Base-by-base conservation (phyloP, 2,888 invertebrate genomes). In the Neoscelio sp. region DNA sequence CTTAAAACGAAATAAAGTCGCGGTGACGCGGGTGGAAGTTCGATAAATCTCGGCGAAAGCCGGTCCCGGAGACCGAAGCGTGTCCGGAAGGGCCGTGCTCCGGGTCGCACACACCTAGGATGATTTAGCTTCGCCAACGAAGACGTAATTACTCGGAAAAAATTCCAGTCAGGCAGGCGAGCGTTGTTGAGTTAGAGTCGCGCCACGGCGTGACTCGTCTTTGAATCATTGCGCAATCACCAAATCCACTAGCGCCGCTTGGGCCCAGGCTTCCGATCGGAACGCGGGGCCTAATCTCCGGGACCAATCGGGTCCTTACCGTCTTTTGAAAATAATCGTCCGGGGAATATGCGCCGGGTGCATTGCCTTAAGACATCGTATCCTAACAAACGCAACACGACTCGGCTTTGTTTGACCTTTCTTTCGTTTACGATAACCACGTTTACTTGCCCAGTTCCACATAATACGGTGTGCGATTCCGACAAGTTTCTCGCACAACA, bases 81-180 rank as follows among this genome's bases (percentile, higher is more conserved):
- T 20, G 44, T 40, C 54, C 42, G 54, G 67, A 28, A 33, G n/a
- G 40, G 46, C 64, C 52, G 64, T 56, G 68, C 54, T 60, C 38
- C 44, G 20, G 68, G 64, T 62, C 50, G 67, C 78, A 70, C 78
- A 79, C 82, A 80, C 81, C 73, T 80, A 77, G 80, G 84, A 86
- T 86, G 86, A 86, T 86, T 86, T 85, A 85, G 82, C 77, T 85
- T 74, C 74, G 68, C 80, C 82, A 77, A 77, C 80, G 76, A 83
- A 81, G 83, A 84, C 80, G 87, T 88, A 88, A 88, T 87, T 87
- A 87, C 87, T 85, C 80, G 86, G 84, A 86, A 87, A 87, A 86
- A 87, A 87, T 87, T 87, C 87, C 82, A 73, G 87, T 87, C 87
- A 87, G 85, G 87, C 83, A 58, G 44, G 46, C 78, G 60, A 80